Percentiles rank a stretch among this genome's conserved stretches.
These are phyloP conservation scores for Lates japonicus DNA, from an alignment of 2,797 vertebrate genomes.

Conservation along the genomic window DNA sequence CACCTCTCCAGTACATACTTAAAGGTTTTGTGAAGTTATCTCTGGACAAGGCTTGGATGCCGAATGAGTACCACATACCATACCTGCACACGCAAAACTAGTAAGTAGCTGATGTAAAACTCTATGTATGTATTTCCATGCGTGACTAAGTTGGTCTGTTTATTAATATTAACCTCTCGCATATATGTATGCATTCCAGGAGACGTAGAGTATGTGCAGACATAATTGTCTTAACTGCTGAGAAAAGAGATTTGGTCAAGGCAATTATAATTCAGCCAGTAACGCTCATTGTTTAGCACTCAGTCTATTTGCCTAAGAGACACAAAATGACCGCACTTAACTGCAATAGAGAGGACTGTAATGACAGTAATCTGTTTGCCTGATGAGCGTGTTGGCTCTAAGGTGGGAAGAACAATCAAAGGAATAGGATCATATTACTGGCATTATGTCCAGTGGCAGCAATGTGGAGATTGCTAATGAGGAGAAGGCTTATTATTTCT, in stretches of 20 bases:
- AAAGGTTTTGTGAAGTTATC: conserved; percentile 23
- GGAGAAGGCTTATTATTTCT: conserved; percentile 59
- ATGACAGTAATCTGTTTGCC: conserved; percentile 76
- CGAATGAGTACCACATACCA: conserved; percentile 14
- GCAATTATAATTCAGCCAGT: conserved; percentile 75
- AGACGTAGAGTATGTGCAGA: conserved; percentile 36
- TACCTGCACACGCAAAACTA: not conserved
- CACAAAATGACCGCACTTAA: conserved; percentile 82
- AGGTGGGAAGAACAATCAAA: conserved; percentile 71
- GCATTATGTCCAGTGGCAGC: conserved; percentile 64
- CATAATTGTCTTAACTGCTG: conserved; percentile 70
- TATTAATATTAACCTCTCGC: conserved; percentile 31
- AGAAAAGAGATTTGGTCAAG: conserved; percentile 73
- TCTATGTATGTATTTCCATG: not conserved
- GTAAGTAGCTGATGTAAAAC: not conserved
- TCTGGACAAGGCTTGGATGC: not conserved
- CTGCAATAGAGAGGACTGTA: conserved; percentile 69
- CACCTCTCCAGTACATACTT: not conserved
- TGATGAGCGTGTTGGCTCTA: conserved; percentile 67
- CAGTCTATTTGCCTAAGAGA: conserved; percentile 76
- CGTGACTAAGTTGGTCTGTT: conserved; percentile 3
- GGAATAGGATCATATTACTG: conserved; percentile 59
- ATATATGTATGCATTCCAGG: conserved; percentile 21
- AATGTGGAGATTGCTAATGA: conserved; percentile 77
- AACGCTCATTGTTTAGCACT: conserved; percentile 70